These are phyloP conservation scores for Lepidurus couesii DNA, from an alignment of 1,140 invertebrate genomes.

Conservation along the genomic window DNA sequence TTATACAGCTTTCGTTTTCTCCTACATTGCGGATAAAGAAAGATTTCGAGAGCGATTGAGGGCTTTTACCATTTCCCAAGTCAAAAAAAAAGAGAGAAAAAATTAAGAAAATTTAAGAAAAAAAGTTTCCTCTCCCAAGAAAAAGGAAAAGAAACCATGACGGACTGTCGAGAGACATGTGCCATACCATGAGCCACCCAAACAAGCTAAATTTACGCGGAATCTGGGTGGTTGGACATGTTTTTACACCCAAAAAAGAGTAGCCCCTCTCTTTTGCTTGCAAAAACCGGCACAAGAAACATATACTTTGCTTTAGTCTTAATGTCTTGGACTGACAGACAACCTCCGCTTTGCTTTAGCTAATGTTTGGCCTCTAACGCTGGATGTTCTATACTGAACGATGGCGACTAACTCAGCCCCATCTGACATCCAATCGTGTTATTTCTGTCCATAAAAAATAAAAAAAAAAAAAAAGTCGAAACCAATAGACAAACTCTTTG, in stretches of 20 bases:
- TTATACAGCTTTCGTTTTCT: too few species aligned
- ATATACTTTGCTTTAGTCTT: conserved; percentile 16
- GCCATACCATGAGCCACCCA: neutral
- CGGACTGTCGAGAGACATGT: neutral
- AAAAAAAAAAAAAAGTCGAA: too few species aligned
- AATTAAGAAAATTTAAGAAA: too few species aligned
- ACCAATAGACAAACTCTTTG: too few species aligned
- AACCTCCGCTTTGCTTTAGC: neutral
- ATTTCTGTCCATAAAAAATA: too few species aligned
- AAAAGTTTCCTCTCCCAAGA: neutral
- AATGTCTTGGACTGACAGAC: conserved; percentile 13
- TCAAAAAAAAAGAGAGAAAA: too few species aligned
- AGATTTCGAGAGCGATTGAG: too few species aligned
- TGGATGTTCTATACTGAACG: too few species aligned
- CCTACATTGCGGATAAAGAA: too few species aligned
- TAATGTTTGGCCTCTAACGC: neutral
- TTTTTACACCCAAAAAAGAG: neutral
- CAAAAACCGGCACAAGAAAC: conserved; percentile 5
- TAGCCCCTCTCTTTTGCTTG: neutral
- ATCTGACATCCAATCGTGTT: too few species aligned
- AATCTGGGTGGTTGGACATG: neutral
- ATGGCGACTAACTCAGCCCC: too few species aligned
- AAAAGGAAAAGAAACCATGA: neutral
- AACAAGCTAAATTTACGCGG: conserved; percentile 9
- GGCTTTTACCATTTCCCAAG: too few species aligned